Conservation (phyloP, 1,140 invertebrate species). For the Nylanderia fulva region DNA sequence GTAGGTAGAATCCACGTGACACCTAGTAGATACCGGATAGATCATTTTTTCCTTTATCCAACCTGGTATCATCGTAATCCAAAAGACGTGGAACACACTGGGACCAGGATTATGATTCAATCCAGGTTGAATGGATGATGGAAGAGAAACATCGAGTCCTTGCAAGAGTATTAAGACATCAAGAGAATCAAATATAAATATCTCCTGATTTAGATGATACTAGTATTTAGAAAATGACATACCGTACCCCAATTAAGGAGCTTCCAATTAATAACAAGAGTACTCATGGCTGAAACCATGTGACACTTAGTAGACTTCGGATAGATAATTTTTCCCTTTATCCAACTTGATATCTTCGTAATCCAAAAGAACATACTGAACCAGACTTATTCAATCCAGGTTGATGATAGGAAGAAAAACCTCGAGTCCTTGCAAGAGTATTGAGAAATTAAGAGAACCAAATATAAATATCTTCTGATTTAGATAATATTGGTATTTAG, state of each 20-base stretch:
- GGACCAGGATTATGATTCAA: not conserved
- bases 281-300: too few species aligned
- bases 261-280: not conserved
- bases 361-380: not conserved
- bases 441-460: not conserved
- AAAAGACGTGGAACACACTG: not conserved
- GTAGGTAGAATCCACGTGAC: too few species aligned
- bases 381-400: not conserved
- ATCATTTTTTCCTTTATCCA: not conserved
- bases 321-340: not conserved
- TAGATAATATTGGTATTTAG: not conserved
- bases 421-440: not conserved
- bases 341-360: too few species aligned
- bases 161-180: not conserved
- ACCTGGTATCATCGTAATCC: too few species aligned
- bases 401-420: not conserved
- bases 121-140: not conserved
- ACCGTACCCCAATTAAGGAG: not conserved
- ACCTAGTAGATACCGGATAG: too few species aligned
- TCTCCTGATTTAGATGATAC: not conserved
- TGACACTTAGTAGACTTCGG: too few species aligned
- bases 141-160: not conserved
- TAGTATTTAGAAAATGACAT: not conserved
- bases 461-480: not conserved
- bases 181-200: not conserved